A percentile compares a stretch with the other conserved stretches of the same genome.
These are phyloP conservation scores for Drosophila seguyi DNA, from an alignment of 1,140 invertebrate genomes.

Conservation along the genomic window DNA sequence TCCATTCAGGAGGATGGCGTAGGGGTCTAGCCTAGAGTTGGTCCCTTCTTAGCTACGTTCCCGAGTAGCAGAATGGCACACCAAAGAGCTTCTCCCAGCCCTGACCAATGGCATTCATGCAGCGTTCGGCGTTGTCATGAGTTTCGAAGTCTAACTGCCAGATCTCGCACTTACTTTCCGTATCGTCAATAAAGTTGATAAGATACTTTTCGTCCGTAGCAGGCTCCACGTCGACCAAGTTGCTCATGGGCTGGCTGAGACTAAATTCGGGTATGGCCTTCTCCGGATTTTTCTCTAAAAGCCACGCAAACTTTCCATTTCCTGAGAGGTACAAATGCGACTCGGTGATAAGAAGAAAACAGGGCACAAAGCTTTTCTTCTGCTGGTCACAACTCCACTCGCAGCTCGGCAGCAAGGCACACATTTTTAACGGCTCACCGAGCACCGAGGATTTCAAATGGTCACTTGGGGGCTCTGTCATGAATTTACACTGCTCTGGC, in stretches of 20 bases:
- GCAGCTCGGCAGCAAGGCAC: slow-evolving; percentile 85
- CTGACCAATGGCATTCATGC: slow-evolving; percentile 70
- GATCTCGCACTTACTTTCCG: slow-evolving; percentile 68
- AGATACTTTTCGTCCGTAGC: slow-evolving; percentile 50
- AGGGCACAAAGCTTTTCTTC: slow-evolving; percentile 71
- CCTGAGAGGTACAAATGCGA: slow-evolving; percentile 73
- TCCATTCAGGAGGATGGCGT: slow-evolving; percentile 26
- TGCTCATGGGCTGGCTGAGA: slow-evolving; percentile 86
- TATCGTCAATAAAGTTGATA: slow-evolving; percentile 80
- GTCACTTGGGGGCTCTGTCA: slow-evolving; percentile 72
- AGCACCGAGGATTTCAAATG: slow-evolving; percentile 56
- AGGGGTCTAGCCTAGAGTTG: slow-evolving; percentile 26
- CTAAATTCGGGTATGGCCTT: slow-evolving; percentile 60
- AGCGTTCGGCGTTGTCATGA: slow-evolving; percentile 61
- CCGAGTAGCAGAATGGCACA: slow-evolving; percentile 69
- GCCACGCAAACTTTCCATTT: slow-evolving; percentile 85
- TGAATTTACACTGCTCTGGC: slow-evolving; percentile 85
- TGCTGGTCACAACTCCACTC: slow-evolving; percentile 76
- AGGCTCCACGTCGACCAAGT: slow-evolving; percentile 86
- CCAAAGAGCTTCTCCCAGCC: slow-evolving; percentile 82
- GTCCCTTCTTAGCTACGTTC: slow-evolving; percentile 54
- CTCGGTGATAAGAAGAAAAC: slow-evolving; percentile 79
- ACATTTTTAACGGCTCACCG: slow-evolving; percentile 80
- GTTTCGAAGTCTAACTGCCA: slow-evolving; percentile 80
- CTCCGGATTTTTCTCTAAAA: slow-evolving; percentile 31